Conservation (phyloP, 1,140 invertebrate species). For the Zeugodacus cucurbitae region DNA sequence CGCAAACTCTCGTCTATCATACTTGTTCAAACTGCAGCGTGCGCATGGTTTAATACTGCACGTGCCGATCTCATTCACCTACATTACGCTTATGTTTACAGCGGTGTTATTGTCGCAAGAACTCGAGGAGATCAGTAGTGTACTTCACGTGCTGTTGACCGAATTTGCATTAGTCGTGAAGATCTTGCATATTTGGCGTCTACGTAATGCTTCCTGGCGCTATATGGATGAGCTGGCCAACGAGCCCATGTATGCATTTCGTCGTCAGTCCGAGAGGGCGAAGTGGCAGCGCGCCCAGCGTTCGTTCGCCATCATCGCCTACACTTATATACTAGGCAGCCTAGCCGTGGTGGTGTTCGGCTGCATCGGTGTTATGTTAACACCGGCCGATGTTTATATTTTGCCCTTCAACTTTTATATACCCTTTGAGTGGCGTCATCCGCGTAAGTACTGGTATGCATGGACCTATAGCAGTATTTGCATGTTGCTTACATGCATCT, state of each 20-base stretch:
- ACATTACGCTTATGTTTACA: conserved; percentile 57
- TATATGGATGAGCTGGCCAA: conserved; percentile 49
- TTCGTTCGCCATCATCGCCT: conserved; percentile 50
- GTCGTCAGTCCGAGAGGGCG: conserved; percentile 29
- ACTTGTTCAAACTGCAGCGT: neutral
- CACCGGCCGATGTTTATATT: conserved; percentile 46
- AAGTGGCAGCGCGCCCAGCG: conserved; percentile 49
- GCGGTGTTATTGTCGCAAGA: conserved; percentile 53
- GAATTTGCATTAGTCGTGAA: conserved; percentile 54
- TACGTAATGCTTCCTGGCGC: conserved; percentile 43
- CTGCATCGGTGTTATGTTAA: conserved; percentile 50
- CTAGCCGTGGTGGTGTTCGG: conserved; percentile 48
- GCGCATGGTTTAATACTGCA: conserved; percentile 44
- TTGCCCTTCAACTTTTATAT: conserved; percentile 55
- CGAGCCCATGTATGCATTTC: conserved; percentile 42
- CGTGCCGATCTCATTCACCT: conserved; percentile 53
- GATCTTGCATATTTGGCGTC: conserved; percentile 53
- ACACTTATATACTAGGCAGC: conserved; percentile 49
- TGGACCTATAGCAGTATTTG: conserved; percentile 50
- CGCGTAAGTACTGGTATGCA: conserved; percentile 51
- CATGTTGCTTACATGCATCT: conserved; percentile 53
- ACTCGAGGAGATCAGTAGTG: conserved; percentile 52
- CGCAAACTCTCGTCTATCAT: neutral
- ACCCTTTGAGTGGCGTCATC: conserved; percentile 54
- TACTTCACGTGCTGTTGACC: conserved; percentile 58